Evolutionary conservation across 1,140 invertebrate species (phyloP).

Genomic region (Papilio machaon): DNA sequence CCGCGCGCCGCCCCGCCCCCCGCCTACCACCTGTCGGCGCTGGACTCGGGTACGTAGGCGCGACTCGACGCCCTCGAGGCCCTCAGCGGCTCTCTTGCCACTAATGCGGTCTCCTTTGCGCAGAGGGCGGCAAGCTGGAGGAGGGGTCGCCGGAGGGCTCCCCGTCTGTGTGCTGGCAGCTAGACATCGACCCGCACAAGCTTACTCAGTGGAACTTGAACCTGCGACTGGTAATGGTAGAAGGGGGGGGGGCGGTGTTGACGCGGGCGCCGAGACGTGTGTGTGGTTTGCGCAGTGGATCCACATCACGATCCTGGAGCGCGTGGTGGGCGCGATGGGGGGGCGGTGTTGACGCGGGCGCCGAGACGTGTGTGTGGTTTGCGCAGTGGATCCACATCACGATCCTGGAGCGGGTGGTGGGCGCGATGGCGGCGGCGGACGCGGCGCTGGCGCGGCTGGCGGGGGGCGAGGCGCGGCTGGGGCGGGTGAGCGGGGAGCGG

Average conservation of each 20-base stretch:
- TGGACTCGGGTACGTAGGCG: not conserved
- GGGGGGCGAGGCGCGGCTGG: conserved; percentile 41
- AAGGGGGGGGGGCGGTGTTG: not conserved
- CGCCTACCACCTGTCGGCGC: conserved; percentile 46
- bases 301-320: conserved; percentile 81
- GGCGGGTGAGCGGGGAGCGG: conserved; percentile 32
- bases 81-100: not conserved
- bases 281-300: not conserved
- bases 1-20: conserved; percentile 42
- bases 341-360: conserved; percentile 38
- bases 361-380: conserved; percentile 36
- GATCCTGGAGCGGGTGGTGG: conserved; percentile 50
- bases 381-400: conserved; percentile 89
- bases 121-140: conserved; percentile 46
- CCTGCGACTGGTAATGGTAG: conserved; percentile 83
- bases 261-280: not conserved
- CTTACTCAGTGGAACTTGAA: conserved; percentile 87
- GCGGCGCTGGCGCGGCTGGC: conserved; percentile 43
- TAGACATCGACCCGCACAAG: conserved; percentile 83
- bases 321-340: conserved; percentile 47
- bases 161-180: conserved; percentile 83
- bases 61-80: too few relatives aligned
- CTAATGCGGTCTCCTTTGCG: not conserved
- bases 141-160: conserved; percentile 52
- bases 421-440: conserved; percentile 45